These are phyloP conservation scores for Ammospiza nelsoni DNA, from an alignment of 2,113 vertebrate species.

Conservation along the genomic window DNA sequence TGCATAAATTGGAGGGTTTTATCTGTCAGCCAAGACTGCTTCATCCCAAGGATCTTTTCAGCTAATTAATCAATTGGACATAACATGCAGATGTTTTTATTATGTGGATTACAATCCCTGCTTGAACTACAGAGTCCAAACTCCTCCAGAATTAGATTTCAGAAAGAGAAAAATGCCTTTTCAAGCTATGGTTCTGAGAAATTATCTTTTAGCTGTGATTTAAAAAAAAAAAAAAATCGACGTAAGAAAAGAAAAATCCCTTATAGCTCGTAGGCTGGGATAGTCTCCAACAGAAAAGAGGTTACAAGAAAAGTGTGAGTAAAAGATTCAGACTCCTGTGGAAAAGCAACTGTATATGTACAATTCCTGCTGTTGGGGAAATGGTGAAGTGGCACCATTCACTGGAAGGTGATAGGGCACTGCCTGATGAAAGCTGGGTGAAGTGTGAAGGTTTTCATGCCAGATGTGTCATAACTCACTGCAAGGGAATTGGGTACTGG, in stretches of 20 bases:
- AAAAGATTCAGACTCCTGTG: background rate
- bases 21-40: background rate
- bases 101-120: background rate
- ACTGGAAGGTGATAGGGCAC: background rate
- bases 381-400: background rate
- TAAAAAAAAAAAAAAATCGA: background rate
- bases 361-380: background rate
- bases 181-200: background rate
- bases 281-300: background rate
- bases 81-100: background rate
- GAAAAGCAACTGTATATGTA: accelerated
- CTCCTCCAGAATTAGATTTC: background rate
- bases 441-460: background rate
- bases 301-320: background rate
- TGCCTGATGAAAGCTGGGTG: background rate
- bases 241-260: background rate
- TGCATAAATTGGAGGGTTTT: background rate
- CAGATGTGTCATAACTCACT: conserved; percentile 35
- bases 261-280: background rate
- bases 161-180: background rate
- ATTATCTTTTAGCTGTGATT: background rate
- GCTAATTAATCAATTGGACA: conserved; percentile 9
- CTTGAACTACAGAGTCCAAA: background rate
- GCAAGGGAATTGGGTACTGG: background rate
- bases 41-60: background rate